Conservation (phyloP, 2,888 invertebrate genomes). For the Ennomos erosarius region DNA sequence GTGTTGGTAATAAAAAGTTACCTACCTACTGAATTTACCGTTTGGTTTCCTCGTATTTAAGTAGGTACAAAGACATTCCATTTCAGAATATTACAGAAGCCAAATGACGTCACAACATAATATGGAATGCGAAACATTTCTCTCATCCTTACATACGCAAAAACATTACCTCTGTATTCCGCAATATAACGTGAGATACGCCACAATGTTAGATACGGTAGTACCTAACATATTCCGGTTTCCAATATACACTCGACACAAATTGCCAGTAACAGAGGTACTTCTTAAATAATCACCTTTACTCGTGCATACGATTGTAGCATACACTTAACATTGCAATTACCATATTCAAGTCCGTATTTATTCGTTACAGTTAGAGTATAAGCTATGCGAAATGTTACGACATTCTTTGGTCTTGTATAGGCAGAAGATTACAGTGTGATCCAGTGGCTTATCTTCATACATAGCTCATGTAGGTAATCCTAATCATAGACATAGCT, state of each 20-base stretch:
- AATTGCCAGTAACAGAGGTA: constrained; percentile 32
- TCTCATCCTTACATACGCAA: constrained; percentile 24
- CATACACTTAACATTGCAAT: constrained; percentile 36
- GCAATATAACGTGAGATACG: constrained; percentile 24
- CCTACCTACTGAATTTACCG: too few species aligned
- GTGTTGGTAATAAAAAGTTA: too few species aligned
- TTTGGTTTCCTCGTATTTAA: too few species aligned
- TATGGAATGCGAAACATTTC: constrained; percentile 26
- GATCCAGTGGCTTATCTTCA: constrained; percentile 8
- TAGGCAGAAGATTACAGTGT: constrained; percentile 4
- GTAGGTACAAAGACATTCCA: constrained; percentile 22
- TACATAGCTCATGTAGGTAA: not conserved
- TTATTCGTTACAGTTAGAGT: constrained; percentile 39
- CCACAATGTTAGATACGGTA: constrained; percentile 19
- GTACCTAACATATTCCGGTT: constrained; percentile 29
- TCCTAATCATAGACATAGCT: too few species aligned
- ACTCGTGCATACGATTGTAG: constrained; percentile 29
- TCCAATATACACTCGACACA: constrained; percentile 39
- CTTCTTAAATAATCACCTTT: constrained; percentile 38
- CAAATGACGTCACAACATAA: constrained; percentile 21
- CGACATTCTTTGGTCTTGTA: constrained; percentile 14
- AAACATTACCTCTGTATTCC: constrained; percentile 31
- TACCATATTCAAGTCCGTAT: constrained; percentile 39
- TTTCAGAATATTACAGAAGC: constrained; percentile 22
- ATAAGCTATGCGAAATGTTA: constrained; percentile 31